Evolutionary conservation across 2,888 invertebrate species (phyloP), one percentile per base, ranked within the genome.

Genomic region (Mycogona germanica): DNA sequence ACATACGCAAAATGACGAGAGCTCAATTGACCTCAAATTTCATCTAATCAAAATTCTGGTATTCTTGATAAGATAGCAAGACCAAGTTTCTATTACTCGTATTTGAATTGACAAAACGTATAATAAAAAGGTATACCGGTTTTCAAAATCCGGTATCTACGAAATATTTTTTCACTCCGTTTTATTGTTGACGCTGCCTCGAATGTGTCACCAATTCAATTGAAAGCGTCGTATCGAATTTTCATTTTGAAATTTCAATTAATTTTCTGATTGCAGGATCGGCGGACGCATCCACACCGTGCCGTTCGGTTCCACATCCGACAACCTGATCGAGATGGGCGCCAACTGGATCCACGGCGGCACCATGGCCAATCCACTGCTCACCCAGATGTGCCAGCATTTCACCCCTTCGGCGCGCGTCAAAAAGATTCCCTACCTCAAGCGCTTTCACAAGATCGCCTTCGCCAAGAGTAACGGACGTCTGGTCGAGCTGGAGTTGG

Each of bases 281-380:
- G 57, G 57, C 1, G 57, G 57, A 3, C 21, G 57, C 23, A 32
- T 57, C 17, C 17, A 42, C 29, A 57, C 57, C 14, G 47, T 51
- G 6, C 28, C 26, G 17, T 57, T 57, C 21, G 57, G 57, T 5
- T n/a, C 23, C 14, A 12, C 9, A 3, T 23, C 41, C 23, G 42
- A 46, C 7, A 19, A 38, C 38, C 32, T 57, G 14, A 29, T 57
- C 14, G 57, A 57, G 51, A 32, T 57, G 12, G 57, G 57, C 12
- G 57, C 57, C n/a, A 57, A 57, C 42, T 57, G 57, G 57, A 57
- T 57, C 30, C 57, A 57, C 23, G 57, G 57, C 19, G 57, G 51
- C 5, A 32, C 23, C 9, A 21, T 38, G 12, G 38, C 46, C 6
- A 57, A 57, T 25, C 57, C 57, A 7, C 17, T 56, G 12, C 55